phyloP scores from a whole-genome alignment of 2,113 vertebrate species.

The Gila orcuttii region DNA sequence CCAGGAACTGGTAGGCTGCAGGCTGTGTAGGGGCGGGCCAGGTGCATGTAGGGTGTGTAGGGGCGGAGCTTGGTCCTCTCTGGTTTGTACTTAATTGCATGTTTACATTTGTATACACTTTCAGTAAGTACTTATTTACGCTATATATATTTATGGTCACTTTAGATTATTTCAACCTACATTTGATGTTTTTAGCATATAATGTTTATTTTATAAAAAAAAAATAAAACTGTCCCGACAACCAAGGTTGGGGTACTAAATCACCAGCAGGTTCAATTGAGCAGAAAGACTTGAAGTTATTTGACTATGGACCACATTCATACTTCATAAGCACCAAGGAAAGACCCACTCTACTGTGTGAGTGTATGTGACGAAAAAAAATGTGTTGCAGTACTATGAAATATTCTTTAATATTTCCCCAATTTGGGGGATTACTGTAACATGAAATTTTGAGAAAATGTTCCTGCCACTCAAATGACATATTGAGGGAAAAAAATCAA shows the following conservation, averaged over 20 bases:
- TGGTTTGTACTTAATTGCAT: neutral
- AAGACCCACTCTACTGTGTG: neutral
- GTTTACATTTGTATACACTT: neutral
- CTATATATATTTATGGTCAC: neutral
- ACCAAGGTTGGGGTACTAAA: neutral
- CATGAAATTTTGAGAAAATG: neutral
- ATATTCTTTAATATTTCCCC: neutral
- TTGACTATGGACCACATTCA: slow-evolving; percentile 4
- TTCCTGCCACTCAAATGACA: neutral
- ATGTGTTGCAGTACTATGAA: neutral
- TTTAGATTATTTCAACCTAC: neutral
- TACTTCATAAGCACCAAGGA: slow-evolving; percentile 24
- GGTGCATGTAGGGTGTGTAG: neutral
- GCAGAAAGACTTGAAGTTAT: slow-evolving; percentile 16
- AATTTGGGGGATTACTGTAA: neutral
- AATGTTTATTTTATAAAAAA: neutral
- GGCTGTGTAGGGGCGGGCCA: neutral
- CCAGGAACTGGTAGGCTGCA: neutral
- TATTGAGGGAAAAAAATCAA: neutral
- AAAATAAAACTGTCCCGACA: neutral
- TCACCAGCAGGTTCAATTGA: slow-evolving; percentile 9
- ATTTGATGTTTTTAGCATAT: neutral
- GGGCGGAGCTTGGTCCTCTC: neutral
- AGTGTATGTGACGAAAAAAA: neutral
- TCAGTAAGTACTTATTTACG: neutral